A percentile compares a stretch with the other conserved stretches of the same genome.
Conservation (phyloP, 2,888 invertebrate species). For the Heliothis peltigera region DNA sequence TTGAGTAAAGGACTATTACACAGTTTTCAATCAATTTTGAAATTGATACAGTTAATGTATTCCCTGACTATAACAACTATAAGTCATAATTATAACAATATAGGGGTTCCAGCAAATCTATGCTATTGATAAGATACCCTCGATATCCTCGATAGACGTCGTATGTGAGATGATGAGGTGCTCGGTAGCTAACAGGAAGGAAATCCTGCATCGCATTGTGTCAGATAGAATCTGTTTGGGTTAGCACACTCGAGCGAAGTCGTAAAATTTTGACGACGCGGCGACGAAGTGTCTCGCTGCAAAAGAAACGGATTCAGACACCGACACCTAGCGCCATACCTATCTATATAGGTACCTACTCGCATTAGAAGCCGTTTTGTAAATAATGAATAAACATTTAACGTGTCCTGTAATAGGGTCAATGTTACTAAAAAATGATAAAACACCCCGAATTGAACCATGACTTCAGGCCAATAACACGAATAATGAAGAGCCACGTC, state of each 20-base stretch:
- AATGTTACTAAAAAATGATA: conserved; percentile 25
- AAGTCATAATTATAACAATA: not conserved
- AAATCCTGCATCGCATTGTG: conserved; percentile 56
- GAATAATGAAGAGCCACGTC: conserved; percentile 31
- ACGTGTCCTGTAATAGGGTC: conserved; percentile 16
- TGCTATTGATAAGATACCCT: conserved; percentile 15
- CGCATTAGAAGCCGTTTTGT: conserved; percentile 15
- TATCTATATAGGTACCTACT: conserved; percentile 7
- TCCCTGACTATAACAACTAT: not conserved
- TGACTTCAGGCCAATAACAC: conserved; percentile 28
- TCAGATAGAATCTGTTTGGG: conserved; percentile 61
- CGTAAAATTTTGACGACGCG: conserved; percentile 62
- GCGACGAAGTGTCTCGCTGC: conserved; percentile 53
- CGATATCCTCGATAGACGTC: conserved; percentile 7
- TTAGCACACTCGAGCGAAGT: conserved; percentile 53
- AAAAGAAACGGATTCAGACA: conserved; percentile 31
- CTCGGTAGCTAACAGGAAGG: conserved; percentile 48
- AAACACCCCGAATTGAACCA: conserved; percentile 5
- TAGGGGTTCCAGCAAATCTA: not conserved
- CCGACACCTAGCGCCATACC: conserved; percentile 25
- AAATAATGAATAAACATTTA: conserved; percentile 23
- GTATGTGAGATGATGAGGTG: conserved; percentile 36
- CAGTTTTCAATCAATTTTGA: not conserved
- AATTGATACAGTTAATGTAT: not conserved
- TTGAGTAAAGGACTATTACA: not conserved